phyloP scores from a whole-genome alignment of 2,888 invertebrate species.

The Macrosoma leucophasiata region DNA sequence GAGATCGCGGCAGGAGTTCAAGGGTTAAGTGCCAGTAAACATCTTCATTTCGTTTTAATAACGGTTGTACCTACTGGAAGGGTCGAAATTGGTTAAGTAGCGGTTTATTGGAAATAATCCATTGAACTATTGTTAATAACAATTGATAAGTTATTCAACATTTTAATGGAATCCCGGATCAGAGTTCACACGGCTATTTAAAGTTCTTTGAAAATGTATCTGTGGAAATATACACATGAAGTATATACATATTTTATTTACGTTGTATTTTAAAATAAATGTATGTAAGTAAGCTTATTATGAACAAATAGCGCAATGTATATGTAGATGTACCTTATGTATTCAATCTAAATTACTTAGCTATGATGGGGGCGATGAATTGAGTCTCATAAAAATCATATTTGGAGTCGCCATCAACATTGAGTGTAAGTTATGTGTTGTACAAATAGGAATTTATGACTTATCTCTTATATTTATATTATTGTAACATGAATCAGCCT shows the following conservation, averaged over 20 bases:
- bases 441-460: no score
- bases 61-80: conserved; percentile 39
- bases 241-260: no score
- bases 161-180: conserved; percentile 40
- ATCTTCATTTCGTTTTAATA: conserved; percentile 61
- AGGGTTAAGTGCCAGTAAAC: conserved; percentile 67
- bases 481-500: no score
- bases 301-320: no score
- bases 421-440: no score
- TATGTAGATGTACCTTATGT: conserved; percentile 25
- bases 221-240: no score
- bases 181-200: conserved; percentile 49
- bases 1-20: conserved; percentile 38
- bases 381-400: conserved; percentile 65
- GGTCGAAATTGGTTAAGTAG: conserved; percentile 40
- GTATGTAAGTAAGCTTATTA: no score
- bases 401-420: conserved; percentile 35
- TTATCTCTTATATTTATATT: no score
- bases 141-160: conserved; percentile 26
- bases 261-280: conserved; percentile 17
- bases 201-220: conserved; percentile 30
- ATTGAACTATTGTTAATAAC: conserved; percentile 25
- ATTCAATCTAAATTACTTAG: conserved; percentile 52
- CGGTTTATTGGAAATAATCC: conserved; percentile 30
- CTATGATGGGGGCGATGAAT: conserved; percentile 61